Conservation (phyloP, 2,888 invertebrate species). For the Polydrusus cervinus region DNA sequence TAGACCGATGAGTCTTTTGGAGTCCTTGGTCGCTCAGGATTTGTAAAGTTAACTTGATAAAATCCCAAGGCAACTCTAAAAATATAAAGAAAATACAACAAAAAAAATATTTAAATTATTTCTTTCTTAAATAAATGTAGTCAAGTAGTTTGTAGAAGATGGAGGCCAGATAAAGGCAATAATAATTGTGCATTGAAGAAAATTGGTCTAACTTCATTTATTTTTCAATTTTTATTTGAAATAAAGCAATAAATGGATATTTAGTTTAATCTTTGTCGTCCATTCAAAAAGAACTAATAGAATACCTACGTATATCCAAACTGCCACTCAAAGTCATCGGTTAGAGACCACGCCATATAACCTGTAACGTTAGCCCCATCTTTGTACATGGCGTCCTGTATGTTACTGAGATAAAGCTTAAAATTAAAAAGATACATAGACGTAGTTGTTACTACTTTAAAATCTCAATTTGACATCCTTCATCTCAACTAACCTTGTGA, state of each 20-base stretch:
- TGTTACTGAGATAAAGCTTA: constrained; percentile 54
- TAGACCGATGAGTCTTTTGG: constrained; percentile 33
- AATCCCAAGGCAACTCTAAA: constrained; percentile 63
- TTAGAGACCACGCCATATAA: constrained; percentile 59
- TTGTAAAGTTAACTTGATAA: constrained; percentile 32
- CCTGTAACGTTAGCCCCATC: constrained; percentile 58
- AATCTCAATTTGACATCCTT: not conserved
- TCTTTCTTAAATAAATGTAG: not conserved
- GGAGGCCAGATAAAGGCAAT: too few relatives aligned
- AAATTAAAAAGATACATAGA: constrained; percentile 45
- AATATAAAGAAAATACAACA: constrained; percentile 57
- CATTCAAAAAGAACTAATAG: not conserved
- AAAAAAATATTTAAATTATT: too few relatives aligned
- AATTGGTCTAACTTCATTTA: too few relatives aligned
- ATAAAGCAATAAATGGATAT: too few relatives aligned
- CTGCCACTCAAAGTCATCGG: constrained; percentile 60
- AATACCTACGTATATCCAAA: constrained; percentile 55
- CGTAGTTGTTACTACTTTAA: too few relatives aligned
- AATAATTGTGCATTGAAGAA: too few relatives aligned
- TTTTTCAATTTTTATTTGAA: too few relatives aligned
- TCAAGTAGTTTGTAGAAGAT: too few relatives aligned
- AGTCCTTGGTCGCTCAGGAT: constrained; percentile 29
- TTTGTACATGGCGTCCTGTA: constrained; percentile 53
- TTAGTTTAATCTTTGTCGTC: too few relatives aligned
- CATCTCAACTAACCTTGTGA: constrained; percentile 25